A percentile compares a stretch with the other conserved stretches of the same genome.
Conservation (phyloP, 2,113 vertebrate species). For the Paradisaea rubra region DNA sequence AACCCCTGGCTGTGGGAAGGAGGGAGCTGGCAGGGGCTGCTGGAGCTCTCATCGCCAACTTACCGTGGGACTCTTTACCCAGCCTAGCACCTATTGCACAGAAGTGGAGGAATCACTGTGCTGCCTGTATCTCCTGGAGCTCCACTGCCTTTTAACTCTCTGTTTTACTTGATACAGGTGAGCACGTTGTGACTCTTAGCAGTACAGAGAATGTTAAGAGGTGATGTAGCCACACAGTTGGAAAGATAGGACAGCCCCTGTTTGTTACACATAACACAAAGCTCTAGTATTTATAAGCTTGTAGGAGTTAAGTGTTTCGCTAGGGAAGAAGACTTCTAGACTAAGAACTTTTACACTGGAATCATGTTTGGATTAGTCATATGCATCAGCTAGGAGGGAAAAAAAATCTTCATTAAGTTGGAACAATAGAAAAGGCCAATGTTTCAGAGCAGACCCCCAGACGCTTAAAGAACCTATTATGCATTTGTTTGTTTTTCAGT, state of each 20-base stretch:
- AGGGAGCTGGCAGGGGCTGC: conserved; percentile 22
- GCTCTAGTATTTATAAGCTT: background rate
- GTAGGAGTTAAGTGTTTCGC: background rate
- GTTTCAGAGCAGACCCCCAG: background rate
- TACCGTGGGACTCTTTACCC: background rate
- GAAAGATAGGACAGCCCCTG: background rate
- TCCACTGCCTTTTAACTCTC: background rate
- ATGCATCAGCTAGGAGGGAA: background rate
- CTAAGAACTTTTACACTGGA: background rate
- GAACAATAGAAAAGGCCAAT: background rate
- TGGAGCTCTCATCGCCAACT: background rate
- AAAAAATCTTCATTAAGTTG: background rate
- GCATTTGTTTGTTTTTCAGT: background rate
- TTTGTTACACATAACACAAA: background rate
- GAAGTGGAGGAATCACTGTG: fast-evolving
- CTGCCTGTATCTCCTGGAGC: background rate
- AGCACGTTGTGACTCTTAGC: background rate
- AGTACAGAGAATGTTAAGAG: background rate
- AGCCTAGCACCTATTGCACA: background rate
- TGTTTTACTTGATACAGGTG: background rate
- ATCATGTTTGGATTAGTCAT: background rate
- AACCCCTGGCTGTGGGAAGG: conserved; percentile 25
- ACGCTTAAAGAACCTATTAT: background rate
- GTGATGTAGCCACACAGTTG: background rate
- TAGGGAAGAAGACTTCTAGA: background rate